A percentile compares a stretch with the other conserved stretches of the same genome.
Evolutionary conservation across 2,113 vertebrate species (phyloP).

Genomic region (Tyto alba): DNA sequence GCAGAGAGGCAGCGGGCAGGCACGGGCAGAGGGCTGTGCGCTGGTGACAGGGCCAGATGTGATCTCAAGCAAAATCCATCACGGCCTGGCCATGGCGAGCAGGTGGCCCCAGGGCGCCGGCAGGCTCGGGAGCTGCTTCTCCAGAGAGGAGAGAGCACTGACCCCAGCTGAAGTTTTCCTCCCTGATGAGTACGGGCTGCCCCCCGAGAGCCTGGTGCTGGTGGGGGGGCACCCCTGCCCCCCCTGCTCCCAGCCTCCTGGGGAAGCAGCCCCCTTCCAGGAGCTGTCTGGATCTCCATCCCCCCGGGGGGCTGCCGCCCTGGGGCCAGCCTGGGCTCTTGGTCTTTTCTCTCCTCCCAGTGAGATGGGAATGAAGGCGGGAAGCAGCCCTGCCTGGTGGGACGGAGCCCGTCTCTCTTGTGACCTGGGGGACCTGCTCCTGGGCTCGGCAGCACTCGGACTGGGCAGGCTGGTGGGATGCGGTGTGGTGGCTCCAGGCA

Average conservation of each 20-base stretch:
- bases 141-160: neutral
- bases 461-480: neutral
- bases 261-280: neutral
- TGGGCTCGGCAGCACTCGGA: accelerated
- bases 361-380: neutral
- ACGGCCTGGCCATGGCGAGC: accelerated
- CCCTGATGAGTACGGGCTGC: neutral
- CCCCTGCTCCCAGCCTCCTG: neutral
- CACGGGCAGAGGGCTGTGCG: neutral
- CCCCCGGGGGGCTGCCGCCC: accelerated
- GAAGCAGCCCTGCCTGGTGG: neutral
- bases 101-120: neutral
- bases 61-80: neutral
- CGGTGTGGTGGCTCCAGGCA: accelerated
- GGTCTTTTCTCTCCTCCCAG: neutral
- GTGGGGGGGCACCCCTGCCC: neutral
- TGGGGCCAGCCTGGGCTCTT: neutral
- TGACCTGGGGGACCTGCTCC: neutral
- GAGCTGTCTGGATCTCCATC: neutral
- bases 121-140: neutral
- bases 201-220: neutral
- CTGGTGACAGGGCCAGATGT: neutral
- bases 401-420: neutral
- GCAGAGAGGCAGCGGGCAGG: neutral
- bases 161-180: neutral